phyloP scores from a whole-genome alignment of 2,888 invertebrate species.

The Entomobrya multifasciata region DNA sequence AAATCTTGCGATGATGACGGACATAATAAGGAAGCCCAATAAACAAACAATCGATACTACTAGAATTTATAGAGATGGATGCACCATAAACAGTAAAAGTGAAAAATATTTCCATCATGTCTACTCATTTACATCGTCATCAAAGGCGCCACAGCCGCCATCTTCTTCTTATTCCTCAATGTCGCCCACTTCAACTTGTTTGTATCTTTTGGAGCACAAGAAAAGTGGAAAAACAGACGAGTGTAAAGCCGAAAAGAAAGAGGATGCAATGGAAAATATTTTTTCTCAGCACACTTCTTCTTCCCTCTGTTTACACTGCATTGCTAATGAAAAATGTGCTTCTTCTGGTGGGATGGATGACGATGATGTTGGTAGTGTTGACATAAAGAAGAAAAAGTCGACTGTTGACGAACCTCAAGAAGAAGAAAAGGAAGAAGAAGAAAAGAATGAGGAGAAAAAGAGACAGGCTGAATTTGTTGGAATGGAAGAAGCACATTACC shows the following conservation, averaged over 20 bases:
- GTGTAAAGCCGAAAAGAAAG: neutral
- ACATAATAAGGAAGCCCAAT: neutral
- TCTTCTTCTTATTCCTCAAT: neutral
- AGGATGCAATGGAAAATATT: neutral
- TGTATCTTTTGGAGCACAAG: slow-evolving; percentile 10
- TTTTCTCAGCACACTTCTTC: neutral
- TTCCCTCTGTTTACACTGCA: slow-evolving; percentile 2
- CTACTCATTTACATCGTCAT: slow-evolving; percentile 17
- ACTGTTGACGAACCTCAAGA: slow-evolving; percentile 48
- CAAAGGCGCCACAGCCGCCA: too few relatives aligned
- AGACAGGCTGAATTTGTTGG: slow-evolving; percentile 26
- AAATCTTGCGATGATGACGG: neutral
- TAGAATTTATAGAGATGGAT: neutral
- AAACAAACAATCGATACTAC: slow-evolving; percentile 32
- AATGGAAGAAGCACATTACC: neutral
- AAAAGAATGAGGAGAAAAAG: slow-evolving; percentile 8
- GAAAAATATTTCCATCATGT: neutral
- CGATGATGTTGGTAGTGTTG: neutral
- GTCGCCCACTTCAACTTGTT: neutral
- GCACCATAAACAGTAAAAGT: neutral
- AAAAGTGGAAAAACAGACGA: neutral
- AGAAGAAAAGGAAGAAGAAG: slow-evolving; percentile 3
- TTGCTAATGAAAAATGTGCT: slow-evolving; percentile 29
- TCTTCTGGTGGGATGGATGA: neutral
- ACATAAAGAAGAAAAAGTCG: slow-evolving; percentile 35